Percentiles rank a stretch among this genome's conserved stretches.
phyloP scores from a whole-genome alignment of 37 sponge, comb jelly and placozoan species.

The Crambe crambe region DNA sequence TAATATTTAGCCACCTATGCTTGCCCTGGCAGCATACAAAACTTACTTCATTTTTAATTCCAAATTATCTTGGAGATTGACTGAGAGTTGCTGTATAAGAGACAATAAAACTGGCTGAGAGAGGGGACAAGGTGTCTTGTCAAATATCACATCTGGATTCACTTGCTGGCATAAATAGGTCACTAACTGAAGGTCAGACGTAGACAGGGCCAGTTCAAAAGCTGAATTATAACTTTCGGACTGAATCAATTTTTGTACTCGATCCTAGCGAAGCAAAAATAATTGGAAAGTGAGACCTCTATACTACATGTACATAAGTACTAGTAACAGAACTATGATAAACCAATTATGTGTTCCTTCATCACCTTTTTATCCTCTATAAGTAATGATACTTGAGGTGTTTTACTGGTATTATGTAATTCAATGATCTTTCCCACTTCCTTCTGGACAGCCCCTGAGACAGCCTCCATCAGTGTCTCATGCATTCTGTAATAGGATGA shows the following conservation, averaged over 20 bases:
- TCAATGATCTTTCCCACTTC: constrained; percentile 28
- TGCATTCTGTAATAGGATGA: constrained; percentile 4
- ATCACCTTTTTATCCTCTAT: neutral
- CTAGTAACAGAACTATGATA: too few species aligned
- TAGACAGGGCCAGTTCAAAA: constrained; percentile 72
- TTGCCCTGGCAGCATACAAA: neutral
- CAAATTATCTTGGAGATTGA: constrained; percentile 61
- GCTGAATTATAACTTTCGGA: constrained; percentile 48
- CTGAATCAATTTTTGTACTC: constrained; percentile 7
- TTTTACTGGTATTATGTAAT: too few species aligned
- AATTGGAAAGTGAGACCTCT: too few species aligned
- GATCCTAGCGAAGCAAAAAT: neutral
- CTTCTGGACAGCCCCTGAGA: constrained; percentile 6
- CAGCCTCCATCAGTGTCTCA: constrained; percentile 13
- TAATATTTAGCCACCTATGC: neutral
- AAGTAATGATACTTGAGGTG: neutral
- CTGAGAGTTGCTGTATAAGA: constrained; percentile 88
- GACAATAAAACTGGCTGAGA: constrained; percentile 89
- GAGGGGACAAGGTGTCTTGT: constrained; percentile 50
- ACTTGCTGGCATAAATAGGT: constrained; percentile 71
- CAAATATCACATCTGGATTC: constrained; percentile 79
- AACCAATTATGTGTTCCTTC: too few species aligned
- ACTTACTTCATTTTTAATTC: constrained; percentile 85
- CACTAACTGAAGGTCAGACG: constrained; percentile 66
- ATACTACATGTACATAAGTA: too few species aligned